Evolutionary conservation across 2,888 invertebrate species (phyloP).

Genomic region (Taphrorychus bicolor): DNA sequence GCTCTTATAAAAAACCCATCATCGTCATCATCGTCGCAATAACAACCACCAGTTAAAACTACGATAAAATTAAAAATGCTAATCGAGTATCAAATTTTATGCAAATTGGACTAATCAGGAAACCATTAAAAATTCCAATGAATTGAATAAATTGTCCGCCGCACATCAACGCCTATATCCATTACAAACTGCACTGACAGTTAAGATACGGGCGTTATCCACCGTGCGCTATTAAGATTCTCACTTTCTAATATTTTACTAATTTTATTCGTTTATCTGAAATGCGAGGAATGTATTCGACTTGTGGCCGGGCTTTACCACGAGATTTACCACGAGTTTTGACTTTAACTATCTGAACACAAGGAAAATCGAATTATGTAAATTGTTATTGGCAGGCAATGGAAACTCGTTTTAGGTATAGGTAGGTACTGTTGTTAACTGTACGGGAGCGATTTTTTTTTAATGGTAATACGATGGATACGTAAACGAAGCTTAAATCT

Average conservation of each 20-base stretch:
- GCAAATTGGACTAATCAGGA: constrained; percentile 29
- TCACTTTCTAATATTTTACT: constrained; percentile 39
- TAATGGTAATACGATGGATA: too few relatives aligned
- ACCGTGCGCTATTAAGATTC: constrained; percentile 30
- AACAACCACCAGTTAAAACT: background rate
- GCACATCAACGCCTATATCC: constrained; percentile 27
- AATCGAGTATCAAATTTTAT: constrained; percentile 36
- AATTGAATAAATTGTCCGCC: constrained; percentile 30
- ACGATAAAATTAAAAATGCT: constrained; percentile 32
- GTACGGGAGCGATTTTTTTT: too few relatives aligned
- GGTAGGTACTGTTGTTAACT: background rate
- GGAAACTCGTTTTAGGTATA: background rate
- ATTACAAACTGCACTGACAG: constrained; percentile 27
- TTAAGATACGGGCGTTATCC: constrained; percentile 37
- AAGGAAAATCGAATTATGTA: background rate
- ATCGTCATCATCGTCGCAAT: background rate
- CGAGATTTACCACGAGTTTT: background rate
- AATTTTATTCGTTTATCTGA: constrained; percentile 33
- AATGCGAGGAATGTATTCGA: constrained; percentile 17
- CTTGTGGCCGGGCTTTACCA: background rate
- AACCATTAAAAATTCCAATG: constrained; percentile 36
- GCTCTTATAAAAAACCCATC: too few relatives aligned
- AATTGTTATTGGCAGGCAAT: background rate
- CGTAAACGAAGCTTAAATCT: too few relatives aligned
- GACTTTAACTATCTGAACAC: background rate